Evolutionary conservation across 2,113 vertebrate species (phyloP).

Genomic region (Vimba vimba): DNA sequence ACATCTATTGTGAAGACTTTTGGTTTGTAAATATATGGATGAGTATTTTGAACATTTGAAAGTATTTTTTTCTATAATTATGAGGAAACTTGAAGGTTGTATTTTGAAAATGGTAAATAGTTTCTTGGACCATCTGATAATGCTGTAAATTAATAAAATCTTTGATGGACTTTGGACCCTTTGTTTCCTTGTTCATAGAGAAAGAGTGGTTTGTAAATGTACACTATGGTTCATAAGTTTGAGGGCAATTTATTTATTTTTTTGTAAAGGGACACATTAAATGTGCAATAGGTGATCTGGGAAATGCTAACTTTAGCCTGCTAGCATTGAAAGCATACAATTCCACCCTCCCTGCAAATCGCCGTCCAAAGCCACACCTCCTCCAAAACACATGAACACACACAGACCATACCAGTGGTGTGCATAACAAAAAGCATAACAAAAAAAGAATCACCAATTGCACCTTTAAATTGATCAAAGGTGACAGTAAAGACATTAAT

Average conservation of each 20-base stretch:
- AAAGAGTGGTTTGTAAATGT: not conserved
- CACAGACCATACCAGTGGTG: too few relatives aligned
- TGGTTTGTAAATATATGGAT: slow-evolving; percentile 27
- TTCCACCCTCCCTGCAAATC: too few relatives aligned
- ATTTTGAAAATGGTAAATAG: not conserved
- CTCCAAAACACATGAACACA: too few relatives aligned
- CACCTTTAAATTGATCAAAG: too few relatives aligned
- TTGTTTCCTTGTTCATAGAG: not conserved
- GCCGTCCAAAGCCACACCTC: too few relatives aligned
- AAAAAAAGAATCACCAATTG: too few relatives aligned
- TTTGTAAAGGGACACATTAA: not conserved
- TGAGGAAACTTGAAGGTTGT: not conserved
- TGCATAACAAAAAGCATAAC: too few relatives aligned
- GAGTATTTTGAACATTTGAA: slow-evolving; percentile 19
- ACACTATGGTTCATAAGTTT: not conserved
- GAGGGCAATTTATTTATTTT: too few relatives aligned
- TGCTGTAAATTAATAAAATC: slow-evolving; percentile 23
- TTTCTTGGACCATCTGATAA: not conserved
- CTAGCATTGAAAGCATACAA: too few relatives aligned
- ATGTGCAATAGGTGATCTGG: not conserved
- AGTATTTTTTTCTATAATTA: slow-evolving; percentile 57
- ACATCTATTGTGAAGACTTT: not conserved
- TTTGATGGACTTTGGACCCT: not conserved
- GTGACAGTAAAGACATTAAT: not conserved
- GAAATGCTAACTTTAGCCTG: too few relatives aligned